These are phyloP conservation scores for Porites divaricata DNA, from an alignment of 92 coral and sea anemone species.

Conservation along the genomic window DNA sequence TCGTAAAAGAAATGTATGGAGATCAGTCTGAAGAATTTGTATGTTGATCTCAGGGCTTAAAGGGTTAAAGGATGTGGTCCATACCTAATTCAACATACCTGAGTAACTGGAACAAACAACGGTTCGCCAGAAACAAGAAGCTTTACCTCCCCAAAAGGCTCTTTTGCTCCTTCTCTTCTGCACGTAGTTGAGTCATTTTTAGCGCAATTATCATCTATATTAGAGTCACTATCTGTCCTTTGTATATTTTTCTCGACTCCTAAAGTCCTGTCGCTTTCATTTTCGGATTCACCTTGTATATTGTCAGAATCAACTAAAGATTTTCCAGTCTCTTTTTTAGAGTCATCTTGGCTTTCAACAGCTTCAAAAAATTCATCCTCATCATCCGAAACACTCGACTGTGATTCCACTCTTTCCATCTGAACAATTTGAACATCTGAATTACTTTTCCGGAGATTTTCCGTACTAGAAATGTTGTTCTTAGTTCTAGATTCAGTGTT, in stretches of 20 bases:
- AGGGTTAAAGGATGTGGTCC: too few relatives aligned
- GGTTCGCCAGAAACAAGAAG: slow-evolving; percentile 86
- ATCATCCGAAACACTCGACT: slow-evolving; percentile 69
- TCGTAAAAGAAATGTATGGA: too few relatives aligned
- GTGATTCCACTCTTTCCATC: slow-evolving; percentile 35
- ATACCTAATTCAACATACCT: slow-evolving; percentile 55
- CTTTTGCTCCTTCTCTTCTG: slow-evolving; percentile 80
- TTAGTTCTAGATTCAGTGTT: slow-evolving; percentile 21
- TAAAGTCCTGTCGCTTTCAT: slow-evolving; percentile 19
- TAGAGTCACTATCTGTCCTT: slow-evolving; percentile 30
- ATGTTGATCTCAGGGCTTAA: too few relatives aligned
- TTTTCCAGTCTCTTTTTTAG: slow-evolving; percentile 34
- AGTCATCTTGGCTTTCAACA: slow-evolving; percentile 78
- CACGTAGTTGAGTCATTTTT: not conserved
- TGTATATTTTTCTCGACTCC: slow-evolving; percentile 16
- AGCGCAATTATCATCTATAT: not conserved
- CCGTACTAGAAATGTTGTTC: not conserved
- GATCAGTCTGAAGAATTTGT: too few relatives aligned
- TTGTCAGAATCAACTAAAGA: slow-evolving; percentile 13
- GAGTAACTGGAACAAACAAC: slow-evolving; percentile 88
- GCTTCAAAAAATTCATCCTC: slow-evolving; percentile 95
- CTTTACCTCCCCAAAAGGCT: slow-evolving; percentile 84
- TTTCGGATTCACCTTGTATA: slow-evolving; percentile 46
- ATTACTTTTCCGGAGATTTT: slow-evolving; percentile 9
- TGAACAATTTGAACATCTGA: slow-evolving; percentile 7